phyloP scores from a whole-genome alignment of 2,888 invertebrate genomes.

The Erebia epiphron region DNA sequence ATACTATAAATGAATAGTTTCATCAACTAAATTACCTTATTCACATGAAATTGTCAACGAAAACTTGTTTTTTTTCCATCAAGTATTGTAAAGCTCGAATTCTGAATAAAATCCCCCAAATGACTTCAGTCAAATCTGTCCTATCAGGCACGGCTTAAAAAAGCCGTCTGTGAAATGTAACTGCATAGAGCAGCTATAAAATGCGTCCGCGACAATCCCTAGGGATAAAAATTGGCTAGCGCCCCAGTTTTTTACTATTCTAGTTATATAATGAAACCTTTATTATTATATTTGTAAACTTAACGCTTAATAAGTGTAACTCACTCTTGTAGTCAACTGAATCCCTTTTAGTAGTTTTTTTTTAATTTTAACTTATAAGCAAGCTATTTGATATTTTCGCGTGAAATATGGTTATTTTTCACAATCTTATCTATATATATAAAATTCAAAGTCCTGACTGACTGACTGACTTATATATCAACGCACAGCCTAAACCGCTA shows the following conservation, averaged over 20 bases:
- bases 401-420: no score
- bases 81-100: slow-evolving; percentile 26
- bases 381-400: no score
- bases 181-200: slow-evolving; percentile 41
- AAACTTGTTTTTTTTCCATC: no score
- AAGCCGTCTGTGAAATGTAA: slow-evolving; percentile 43
- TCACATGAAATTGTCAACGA: no score
- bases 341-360: no score
- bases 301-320: no score
- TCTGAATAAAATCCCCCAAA: slow-evolving; percentile 41
- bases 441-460: no score
- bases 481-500: no score
- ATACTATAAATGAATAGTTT: neutral
- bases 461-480: no score
- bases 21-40: neutral
- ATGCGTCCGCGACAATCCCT: slow-evolving; percentile 37
- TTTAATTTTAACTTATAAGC: no score
- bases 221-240: slow-evolving; percentile 38
- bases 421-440: no score
- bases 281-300: neutral
- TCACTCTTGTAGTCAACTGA: no score
- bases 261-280: neutral
- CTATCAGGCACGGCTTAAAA: slow-evolving; percentile 43
- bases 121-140: slow-evolving; percentile 42
- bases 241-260: neutral